Evolutionary conservation across 2,797 vertebrate species (phyloP), one percentile per base, ranked within the genome.

Genomic region (Parauchenoglanis ngamensis): DNA sequence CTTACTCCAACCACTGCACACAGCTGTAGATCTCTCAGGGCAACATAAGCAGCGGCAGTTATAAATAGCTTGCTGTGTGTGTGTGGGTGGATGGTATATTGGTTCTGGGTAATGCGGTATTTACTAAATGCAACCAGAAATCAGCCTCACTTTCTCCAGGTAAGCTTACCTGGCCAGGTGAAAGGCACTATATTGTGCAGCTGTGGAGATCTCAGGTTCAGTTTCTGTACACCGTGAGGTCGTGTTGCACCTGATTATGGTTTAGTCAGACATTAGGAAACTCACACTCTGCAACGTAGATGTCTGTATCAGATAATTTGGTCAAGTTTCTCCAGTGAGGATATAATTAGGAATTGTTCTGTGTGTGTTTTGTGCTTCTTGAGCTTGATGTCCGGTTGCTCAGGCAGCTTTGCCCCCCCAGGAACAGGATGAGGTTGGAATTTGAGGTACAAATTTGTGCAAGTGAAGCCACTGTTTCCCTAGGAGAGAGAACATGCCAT

Each of bases 291-390:
- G 61, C 23, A 23, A 61, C 72, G 83, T 78, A 61, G 54, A 83
- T 72, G 72, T 59, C 72, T 46, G 7, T 35, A n/a, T 73, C 68
- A 86, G 54, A 86, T 87, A 68, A 76, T 86, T 86, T 65, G 67
- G 61, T 84, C 87, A 80, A 15, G 57, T 81, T 61, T 81, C 57
- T 81, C 23, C 28, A 78, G 0, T n/a, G 35, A 63, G 57, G 12
- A 46, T 4, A 23, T 46, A 31, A 78, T 78, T 78, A 78, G 78
- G 23, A 46, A 44, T 23, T n/a, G 35, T 44, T 61, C 56, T 17
- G 68, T 86, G 59, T 52, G 72, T 49, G 31, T 83, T 76, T 90
- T 90, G 68, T 65, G 28, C 31, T 85, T 87, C 17, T 86, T 84
- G 49, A 79, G n/a, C 63, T 79, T 23, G 19, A 79, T 7, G 77